A percentile compares a stretch with the other conserved stretches of the same genome.
These are phyloP conservation scores for Conchocele bisecta DNA, from an alignment of 2,888 invertebrate species.

Conservation along the genomic window DNA sequence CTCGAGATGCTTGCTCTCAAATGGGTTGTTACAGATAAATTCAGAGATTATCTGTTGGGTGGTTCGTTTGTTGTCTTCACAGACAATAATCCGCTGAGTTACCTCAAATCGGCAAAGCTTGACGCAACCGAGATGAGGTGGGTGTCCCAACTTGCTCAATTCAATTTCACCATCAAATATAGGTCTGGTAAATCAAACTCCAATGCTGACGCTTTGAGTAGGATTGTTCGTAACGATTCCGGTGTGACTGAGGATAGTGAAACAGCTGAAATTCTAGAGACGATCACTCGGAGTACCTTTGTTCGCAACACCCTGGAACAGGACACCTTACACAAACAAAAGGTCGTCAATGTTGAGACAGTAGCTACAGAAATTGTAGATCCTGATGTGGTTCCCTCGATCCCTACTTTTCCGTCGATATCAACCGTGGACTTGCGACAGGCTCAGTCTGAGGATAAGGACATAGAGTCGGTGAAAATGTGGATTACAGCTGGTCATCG, in stretches of 20 bases:
- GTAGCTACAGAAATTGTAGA: too few relatives aligned
- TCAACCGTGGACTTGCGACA: background rate
- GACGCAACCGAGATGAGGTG: conserved; percentile 1
- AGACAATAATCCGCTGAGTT: conserved; percentile 21
- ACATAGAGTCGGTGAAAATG: background rate
- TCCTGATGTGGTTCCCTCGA: background rate
- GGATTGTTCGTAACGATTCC: background rate
- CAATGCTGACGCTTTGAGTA: background rate
- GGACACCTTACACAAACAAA: background rate
- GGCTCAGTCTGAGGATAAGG: background rate
- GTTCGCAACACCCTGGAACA: background rate
- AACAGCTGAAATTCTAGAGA: background rate
- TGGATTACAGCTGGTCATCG: background rate
- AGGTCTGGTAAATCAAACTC: background rate
- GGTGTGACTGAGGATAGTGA: background rate
- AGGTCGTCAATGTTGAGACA: too few relatives aligned
- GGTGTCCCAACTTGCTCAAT: conserved; percentile 9
- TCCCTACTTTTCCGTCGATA: background rate
- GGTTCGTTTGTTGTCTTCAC: conserved; percentile 23
- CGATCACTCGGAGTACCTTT: background rate
- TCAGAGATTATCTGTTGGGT: conserved; percentile 24
- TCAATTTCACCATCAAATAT: conserved; percentile 47
- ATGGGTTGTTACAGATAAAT: conserved; percentile 35
- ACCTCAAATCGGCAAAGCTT: conserved; percentile 43
- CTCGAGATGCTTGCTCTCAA: conserved; percentile 39